Evolutionary conservation across 2,888 invertebrate genomes (phyloP).

Genomic region (Fabriciana adippe): DNA sequence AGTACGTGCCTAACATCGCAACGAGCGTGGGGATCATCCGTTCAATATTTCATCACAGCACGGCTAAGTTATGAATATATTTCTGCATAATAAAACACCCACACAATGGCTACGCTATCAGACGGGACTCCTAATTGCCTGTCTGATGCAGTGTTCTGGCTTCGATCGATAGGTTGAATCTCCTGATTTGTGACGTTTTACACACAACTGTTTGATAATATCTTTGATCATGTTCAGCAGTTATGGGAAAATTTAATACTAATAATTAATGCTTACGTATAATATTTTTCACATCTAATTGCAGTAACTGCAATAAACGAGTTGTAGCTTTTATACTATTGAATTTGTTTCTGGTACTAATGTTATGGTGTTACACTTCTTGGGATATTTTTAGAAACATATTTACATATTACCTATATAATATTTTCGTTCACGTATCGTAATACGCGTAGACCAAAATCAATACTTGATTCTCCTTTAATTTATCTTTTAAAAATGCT

Average conservation of each 20-base stretch:
- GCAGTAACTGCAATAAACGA: too few species aligned
- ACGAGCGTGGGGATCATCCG: constrained; percentile 28
- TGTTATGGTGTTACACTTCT: too few species aligned
- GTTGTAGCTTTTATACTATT: too few species aligned
- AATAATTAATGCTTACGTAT: too few species aligned
- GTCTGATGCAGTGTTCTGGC: constrained; percentile 40
- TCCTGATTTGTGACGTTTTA: constrained; percentile 12
- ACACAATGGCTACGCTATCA: constrained; percentile 47
- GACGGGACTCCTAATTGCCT: constrained; percentile 38
- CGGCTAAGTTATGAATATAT: constrained; percentile 43
- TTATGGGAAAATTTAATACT: not conserved
- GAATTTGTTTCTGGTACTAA: too few species aligned
- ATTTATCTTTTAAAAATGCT: too few species aligned
- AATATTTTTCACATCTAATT: too few species aligned
- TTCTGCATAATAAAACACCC: constrained; percentile 47
- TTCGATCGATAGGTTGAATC: constrained; percentile 30
- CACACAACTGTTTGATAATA: constrained; percentile 4
- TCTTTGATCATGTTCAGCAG: not conserved
- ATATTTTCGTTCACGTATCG: too few species aligned
- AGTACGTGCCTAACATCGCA: constrained; percentile 31
- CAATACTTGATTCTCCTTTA: too few species aligned
- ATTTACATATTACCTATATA: too few species aligned
- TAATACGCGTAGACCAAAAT: too few species aligned
- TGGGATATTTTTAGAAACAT: too few species aligned
- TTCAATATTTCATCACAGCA: constrained; percentile 31